Evolutionary conservation across 2,113 vertebrate species (phyloP).

Genomic region (Epinephelus cyanopodus): DNA sequence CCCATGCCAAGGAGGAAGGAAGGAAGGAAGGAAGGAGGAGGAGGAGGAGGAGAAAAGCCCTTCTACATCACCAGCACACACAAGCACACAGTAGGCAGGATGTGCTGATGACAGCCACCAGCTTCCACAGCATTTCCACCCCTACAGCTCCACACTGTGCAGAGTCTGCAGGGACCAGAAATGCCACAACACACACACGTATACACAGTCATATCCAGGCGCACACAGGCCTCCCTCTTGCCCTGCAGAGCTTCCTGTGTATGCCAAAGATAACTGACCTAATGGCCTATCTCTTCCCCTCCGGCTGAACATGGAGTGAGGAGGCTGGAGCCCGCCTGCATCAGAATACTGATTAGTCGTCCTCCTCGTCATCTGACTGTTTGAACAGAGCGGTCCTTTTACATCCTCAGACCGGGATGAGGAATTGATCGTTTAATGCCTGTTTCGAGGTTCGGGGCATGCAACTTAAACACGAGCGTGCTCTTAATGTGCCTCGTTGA

Average conservation of each 20-base stretch:
- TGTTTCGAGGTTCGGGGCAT: background rate
- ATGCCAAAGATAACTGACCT: conserved; percentile 81
- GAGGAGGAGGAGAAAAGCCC: conserved; percentile 53
- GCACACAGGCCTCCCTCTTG: conserved; percentile 53
- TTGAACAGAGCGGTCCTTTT: conserved; percentile 64
- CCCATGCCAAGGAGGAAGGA: conserved; percentile 18
- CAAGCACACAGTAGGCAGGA: conserved; percentile 64
- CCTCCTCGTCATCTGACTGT: conserved; percentile 34
- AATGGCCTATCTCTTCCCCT: conserved; percentile 73
- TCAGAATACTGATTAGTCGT: conserved; percentile 75
- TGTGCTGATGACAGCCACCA: conserved; percentile 75
- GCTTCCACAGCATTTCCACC: conserved; percentile 71
- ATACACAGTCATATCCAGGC: conserved; percentile 48
- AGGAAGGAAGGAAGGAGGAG: conserved; percentile 1
- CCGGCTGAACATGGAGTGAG: conserved; percentile 57
- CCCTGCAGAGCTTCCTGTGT: conserved; percentile 75
- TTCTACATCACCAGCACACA: conserved; percentile 50
- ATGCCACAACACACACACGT: conserved; percentile 55
- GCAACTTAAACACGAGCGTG: background rate
- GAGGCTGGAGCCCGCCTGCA: conserved; percentile 54
- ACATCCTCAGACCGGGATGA: conserved; percentile 22
- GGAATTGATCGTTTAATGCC: conserved; percentile 19
- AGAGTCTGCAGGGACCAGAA: conserved; percentile 66
- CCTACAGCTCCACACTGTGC: conserved; percentile 60
- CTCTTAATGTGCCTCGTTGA: background rate